Conservation (phyloP, 2,113 vertebrate species). For the Larimichthys polyactis region DNA sequence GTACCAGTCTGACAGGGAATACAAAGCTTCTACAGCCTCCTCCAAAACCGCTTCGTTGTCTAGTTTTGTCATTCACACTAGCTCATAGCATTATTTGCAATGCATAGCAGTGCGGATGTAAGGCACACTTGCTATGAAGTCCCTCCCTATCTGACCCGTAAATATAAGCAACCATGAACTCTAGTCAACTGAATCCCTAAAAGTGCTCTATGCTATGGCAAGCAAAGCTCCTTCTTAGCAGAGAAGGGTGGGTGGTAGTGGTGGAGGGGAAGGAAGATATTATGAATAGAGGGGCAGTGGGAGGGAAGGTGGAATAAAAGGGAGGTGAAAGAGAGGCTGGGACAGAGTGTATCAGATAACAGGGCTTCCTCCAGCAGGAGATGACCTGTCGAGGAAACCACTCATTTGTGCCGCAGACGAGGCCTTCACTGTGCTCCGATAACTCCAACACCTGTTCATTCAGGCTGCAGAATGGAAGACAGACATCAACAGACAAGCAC, state of each 20-base stretch:
- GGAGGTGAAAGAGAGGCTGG: slow-evolving; percentile 38
- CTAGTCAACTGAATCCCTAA: not conserved
- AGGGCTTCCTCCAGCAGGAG: slow-evolving; percentile 69
- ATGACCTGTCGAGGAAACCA: slow-evolving; percentile 60
- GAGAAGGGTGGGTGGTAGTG: slow-evolving; percentile 14
- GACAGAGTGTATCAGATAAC: slow-evolving; percentile 64
- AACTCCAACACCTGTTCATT: slow-evolving; percentile 68
- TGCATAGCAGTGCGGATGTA: too few relatives aligned
- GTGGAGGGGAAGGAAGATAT: slow-evolving; percentile 39
- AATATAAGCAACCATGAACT: slow-evolving; percentile 10
- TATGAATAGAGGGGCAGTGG: slow-evolving; percentile 21
- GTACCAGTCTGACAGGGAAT: too few relatives aligned
- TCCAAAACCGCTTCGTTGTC: too few relatives aligned
- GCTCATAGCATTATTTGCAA: too few relatives aligned
- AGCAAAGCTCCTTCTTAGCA: slow-evolving; percentile 24
- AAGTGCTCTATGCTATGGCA: slow-evolving; percentile 8
- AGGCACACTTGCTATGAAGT: too few relatives aligned
- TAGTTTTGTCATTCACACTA: too few relatives aligned
- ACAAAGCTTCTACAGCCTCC: too few relatives aligned
- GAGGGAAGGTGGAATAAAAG: slow-evolving; percentile 33
- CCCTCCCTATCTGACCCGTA: too few relatives aligned
- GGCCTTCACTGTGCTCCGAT: slow-evolving; percentile 37
- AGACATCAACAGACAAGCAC: slow-evolving; percentile 55
- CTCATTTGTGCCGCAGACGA: slow-evolving; percentile 44
- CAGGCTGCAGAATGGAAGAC: slow-evolving; percentile 34